Evolutionary conservation across 2,797 vertebrate genomes (phyloP).

Genomic region (Phoxinus dragarum): DNA sequence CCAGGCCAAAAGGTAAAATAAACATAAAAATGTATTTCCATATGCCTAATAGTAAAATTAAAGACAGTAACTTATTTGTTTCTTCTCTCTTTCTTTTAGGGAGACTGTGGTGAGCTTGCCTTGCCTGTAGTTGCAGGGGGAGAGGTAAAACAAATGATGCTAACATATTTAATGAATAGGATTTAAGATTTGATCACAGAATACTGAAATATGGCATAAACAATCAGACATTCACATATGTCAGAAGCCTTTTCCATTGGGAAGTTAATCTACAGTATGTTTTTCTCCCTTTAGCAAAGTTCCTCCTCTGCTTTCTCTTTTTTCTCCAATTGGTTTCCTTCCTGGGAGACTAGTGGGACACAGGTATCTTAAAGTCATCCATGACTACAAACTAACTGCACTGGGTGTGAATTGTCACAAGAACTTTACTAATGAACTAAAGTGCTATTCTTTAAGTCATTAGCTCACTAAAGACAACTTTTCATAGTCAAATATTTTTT

Average conservation of each 20-base stretch:
- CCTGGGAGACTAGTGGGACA: constrained; percentile 62
- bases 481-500: not conserved
- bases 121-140: constrained; percentile 77
- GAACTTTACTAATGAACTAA: not conserved
- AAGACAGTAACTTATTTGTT: not conserved
- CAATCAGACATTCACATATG: not conserved
- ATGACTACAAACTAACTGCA: constrained; percentile 30
- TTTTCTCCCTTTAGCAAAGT: constrained; percentile 70
- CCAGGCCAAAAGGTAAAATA: constrained; percentile 79
- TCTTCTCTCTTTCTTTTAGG: constrained; percentile 68
- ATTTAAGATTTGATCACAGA: not conserved
- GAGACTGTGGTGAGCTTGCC: constrained; percentile 78
- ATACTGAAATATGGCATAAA: not conserved
- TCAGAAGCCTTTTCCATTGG: not conserved
- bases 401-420: constrained; percentile 17
- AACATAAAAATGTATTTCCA: not conserved
- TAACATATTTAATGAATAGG: not conserved
- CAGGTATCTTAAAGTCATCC: constrained; percentile 63
- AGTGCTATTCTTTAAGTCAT: not conserved
- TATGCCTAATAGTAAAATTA: not conserved
- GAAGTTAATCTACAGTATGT: constrained; percentile 23
- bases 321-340: constrained; percentile 73
- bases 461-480: not conserved
- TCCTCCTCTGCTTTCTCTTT: constrained; percentile 61
- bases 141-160: constrained; percentile 74